phyloP scores from a whole-genome alignment of 2,888 invertebrate species.

The Xylota segnis region DNA sequence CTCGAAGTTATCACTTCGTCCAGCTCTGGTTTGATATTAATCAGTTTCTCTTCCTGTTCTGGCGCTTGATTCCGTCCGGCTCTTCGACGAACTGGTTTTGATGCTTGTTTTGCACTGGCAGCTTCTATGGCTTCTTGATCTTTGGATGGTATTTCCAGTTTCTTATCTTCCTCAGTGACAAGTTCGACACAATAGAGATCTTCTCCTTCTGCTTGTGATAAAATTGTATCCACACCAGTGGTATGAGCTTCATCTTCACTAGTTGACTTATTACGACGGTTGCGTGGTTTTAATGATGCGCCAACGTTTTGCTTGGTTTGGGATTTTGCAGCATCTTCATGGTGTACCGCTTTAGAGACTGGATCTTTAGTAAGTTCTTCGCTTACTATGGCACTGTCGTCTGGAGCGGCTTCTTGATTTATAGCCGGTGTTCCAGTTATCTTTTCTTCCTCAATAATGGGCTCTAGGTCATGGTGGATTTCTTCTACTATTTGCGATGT shows the following conservation, averaged over 20 bases:
- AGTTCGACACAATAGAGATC: background rate
- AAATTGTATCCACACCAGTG: no score
- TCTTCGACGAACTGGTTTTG: background rate
- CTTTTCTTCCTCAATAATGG: constrained; percentile 35
- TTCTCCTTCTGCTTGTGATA: constrained; percentile 2
- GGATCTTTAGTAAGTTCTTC: no score
- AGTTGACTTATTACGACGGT: no score
- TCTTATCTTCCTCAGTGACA: constrained; percentile 12
- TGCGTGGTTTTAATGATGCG: no score
- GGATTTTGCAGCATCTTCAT: no score
- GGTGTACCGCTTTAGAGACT: no score
- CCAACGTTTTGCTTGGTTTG: no score
- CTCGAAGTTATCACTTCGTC: constrained; percentile 36
- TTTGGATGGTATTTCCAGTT: background rate
- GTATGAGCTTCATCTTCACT: no score
- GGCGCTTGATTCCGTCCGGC: background rate
- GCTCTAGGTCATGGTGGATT: background rate
- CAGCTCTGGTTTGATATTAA: constrained; percentile 11
- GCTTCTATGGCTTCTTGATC: background rate
- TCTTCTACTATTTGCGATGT: background rate
- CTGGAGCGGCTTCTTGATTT: background rate
- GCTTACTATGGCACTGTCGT: no score
- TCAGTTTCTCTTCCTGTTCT: background rate
- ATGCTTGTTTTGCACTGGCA: background rate
- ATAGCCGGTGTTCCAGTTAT: background rate